phyloP scores from a whole-genome alignment of 2,113 vertebrate species.

The Propithecus coquereli region DNA sequence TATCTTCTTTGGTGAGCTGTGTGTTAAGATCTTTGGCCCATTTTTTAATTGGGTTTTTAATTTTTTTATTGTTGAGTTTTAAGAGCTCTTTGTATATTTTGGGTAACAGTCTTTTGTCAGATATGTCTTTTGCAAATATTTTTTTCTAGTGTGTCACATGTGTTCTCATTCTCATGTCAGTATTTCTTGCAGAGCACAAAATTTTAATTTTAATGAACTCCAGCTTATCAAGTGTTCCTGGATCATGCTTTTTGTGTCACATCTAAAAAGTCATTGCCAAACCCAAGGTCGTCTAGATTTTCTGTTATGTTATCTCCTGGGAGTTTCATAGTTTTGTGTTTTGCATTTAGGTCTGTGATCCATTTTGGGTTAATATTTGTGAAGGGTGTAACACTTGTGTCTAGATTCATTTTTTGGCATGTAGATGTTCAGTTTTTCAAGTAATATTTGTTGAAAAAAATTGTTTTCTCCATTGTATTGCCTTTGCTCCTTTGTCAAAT shows the following conservation, averaged over 20 bases:
- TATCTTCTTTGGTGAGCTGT: background rate
- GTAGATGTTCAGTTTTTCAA: background rate
- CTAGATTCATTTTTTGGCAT: background rate
- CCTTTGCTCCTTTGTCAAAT: background rate
- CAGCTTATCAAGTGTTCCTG: background rate
- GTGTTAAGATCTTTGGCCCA: background rate
- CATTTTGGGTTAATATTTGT: background rate
- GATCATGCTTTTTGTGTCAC: background rate
- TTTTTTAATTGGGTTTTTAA: background rate
- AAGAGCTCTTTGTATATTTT: background rate
- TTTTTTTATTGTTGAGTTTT: background rate
- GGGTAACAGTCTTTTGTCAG: background rate
- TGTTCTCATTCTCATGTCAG: background rate
- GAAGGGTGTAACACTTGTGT: background rate
- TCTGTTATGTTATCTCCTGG: background rate
- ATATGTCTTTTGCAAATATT: background rate
- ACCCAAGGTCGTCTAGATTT: background rate
- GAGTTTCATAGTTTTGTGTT: background rate
- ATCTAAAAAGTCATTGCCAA: background rate
- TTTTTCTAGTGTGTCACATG: background rate
- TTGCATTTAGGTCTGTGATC: background rate
- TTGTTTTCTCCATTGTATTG: background rate
- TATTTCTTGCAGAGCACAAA: background rate
- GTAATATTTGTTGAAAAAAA: background rate
- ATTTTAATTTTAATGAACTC: background rate